A percentile compares a stretch with the other conserved stretches of the same genome.
Evolutionary conservation across 2,888 invertebrate species (phyloP).

Genomic region (Cryptus viduatorius): DNA sequence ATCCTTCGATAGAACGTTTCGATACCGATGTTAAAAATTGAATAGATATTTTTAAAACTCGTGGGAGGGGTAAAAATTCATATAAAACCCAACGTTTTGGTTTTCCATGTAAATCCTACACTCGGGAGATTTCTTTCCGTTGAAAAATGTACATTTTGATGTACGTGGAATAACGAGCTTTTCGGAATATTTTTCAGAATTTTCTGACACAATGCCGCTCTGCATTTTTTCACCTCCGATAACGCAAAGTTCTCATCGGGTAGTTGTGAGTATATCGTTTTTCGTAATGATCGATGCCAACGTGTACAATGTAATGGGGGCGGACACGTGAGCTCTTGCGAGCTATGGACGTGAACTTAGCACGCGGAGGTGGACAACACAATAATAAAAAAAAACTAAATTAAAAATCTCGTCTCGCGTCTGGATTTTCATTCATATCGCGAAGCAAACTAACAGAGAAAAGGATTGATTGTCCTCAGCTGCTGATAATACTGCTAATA

Average conservation of each 20-base stretch:
- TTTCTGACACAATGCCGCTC: not conserved
- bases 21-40: not conserved
- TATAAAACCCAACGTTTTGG: not conserved
- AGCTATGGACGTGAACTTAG: not conserved
- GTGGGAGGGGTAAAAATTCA: not conserved
- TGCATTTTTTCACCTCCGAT: not conserved
- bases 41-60: not conserved
- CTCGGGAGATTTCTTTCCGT: not conserved
- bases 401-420: no score
- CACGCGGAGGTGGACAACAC: not conserved
- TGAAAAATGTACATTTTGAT: not conserved
- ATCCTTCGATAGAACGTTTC: no score
- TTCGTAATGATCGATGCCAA: not conserved
- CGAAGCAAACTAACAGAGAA: no score
- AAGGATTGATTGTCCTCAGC: no score
- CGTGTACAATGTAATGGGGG: not conserved
- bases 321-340: not conserved
- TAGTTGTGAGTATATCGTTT: not conserved
- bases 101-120: not conserved
- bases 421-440: no score
- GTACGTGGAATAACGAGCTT: not conserved
- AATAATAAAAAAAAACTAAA: not conserved
- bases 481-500: no score
- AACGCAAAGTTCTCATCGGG: not conserved
- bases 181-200: not conserved